Evolutionary conservation across 2,888 invertebrate genomes (phyloP).

Genomic region (Rotaria socialis): DNA sequence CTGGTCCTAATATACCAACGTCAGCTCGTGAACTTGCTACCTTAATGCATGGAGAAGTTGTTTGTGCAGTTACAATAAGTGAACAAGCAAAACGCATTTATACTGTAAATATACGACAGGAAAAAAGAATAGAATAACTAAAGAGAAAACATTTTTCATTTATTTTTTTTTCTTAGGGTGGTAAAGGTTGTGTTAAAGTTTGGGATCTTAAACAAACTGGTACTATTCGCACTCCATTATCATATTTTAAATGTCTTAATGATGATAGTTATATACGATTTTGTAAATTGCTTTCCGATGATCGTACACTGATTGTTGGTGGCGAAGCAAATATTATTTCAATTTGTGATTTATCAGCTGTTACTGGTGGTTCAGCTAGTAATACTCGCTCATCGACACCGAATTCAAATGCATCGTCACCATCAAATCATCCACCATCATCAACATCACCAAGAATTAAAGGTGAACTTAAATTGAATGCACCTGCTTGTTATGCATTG

Average conservation of each 20-base stretch:
- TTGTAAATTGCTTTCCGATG: constrained; percentile 84
- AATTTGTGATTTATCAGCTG: constrained; percentile 77
- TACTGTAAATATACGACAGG: constrained; percentile 64
- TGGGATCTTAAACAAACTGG: constrained; percentile 75
- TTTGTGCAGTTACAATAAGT: constrained; percentile 91
- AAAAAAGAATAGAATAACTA: neutral
- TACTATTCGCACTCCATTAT: constrained; percentile 37
- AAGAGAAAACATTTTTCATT: too few relatives aligned
- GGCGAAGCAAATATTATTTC: constrained; percentile 90
- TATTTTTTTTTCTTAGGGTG: constrained; percentile 64
- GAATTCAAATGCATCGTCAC: constrained; percentile 55
- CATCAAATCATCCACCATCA: constrained; percentile 54
- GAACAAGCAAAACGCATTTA: constrained; percentile 83
- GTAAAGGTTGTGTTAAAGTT: constrained; percentile 92
- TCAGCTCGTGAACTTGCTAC: constrained; percentile 86
- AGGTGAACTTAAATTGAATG: constrained; percentile 84
- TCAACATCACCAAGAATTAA: constrained; percentile 75
- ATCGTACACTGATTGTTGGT: constrained; percentile 86
- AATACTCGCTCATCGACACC: neutral
- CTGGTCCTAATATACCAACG: constrained; percentile 83
- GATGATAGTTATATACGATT: constrained; percentile 92
- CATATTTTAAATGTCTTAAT: constrained; percentile 63
- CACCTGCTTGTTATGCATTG: constrained; percentile 92
- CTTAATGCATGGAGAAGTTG: constrained; percentile 89
- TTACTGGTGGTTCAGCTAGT: constrained; percentile 50